Evolutionary conservation across 2,888 invertebrate genomes (phyloP), one percentile per base, ranked within the genome.

Genomic region (Torymus texanus): DNA sequence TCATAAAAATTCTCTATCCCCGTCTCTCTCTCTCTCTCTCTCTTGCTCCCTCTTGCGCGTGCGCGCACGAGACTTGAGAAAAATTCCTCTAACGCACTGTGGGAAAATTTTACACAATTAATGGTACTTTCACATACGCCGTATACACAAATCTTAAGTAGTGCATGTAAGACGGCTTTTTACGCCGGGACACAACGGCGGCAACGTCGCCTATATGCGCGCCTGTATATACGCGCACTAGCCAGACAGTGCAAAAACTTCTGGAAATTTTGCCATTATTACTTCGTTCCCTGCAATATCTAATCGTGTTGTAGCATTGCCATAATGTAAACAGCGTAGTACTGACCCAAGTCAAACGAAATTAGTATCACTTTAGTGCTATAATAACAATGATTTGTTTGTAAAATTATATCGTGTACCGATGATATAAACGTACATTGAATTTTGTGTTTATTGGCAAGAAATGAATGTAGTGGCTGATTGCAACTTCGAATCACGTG

Each of bases 31-130:
- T 29, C 4, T 2, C 29, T 29, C 29, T 8, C 16, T 29, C 4
- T 2, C 29, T 29, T 3, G 1, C 41, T 41, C 41, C 8, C 41
- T 24, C 50, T 1, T 18, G 72, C 29, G 63, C 63, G 61, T 21
- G 11, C n/a, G 11, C n/a, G 4, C n/a, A 4, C 24, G 10, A 67
- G 55, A 67, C 12, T 14, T 12, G 55, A 73, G 72, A 73, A 63
- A 73, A 63, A 73, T 77, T 77, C 63, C 71, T 41, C 41, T 56
- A 56, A 50, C 65, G 58, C 53, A 59, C 13, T 77, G 76, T 77
- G 70, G 76, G 76, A 77, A 77, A 77, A 70, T 71, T 71, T 65
- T 65, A 12, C 16, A 62, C 75, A 77, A 77, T 77, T 65, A 77
- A 71, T 58, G 21, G 51, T 59, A 71, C 71, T 77, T 77, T 71